Conservation (phyloP, 1,140 invertebrate species). For the Zaprionus capensis region DNA sequence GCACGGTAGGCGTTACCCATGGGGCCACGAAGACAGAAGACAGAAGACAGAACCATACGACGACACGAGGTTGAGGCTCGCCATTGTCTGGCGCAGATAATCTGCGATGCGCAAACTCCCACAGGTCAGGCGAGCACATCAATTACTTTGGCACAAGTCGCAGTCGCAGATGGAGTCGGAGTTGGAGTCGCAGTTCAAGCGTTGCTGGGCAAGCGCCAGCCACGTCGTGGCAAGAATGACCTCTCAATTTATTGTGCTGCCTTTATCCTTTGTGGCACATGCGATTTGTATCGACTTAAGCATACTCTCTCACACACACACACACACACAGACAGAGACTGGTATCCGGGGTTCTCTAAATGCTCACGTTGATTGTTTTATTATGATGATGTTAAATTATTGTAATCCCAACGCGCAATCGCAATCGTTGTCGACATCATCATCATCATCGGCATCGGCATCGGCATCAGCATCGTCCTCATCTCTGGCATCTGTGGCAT, state of each 20-base stretch:
- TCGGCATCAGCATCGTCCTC: constrained; percentile 27
- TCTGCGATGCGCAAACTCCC: constrained; percentile 84
- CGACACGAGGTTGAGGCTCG: constrained; percentile 71
- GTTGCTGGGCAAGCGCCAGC: constrained; percentile 43
- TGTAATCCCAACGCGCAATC: constrained; percentile 83
- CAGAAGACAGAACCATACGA: constrained; percentile 42
- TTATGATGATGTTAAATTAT: constrained; percentile 85
- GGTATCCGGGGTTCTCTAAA: constrained; percentile 36
- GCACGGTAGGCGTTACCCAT: constrained; percentile 66
- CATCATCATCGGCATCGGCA: constrained; percentile 64
- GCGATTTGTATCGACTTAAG: constrained; percentile 79
- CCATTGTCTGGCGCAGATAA: constrained; percentile 83
- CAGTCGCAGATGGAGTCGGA: constrained; percentile 33
- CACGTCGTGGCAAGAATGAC: constrained; percentile 75
- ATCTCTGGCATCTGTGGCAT: constrained; percentile 21
- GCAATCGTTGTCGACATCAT: constrained; percentile 83
- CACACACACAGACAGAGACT: neutral
- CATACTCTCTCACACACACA: constrained; percentile 45
- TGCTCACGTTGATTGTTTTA: constrained; percentile 84
- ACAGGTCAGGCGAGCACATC: constrained; percentile 83
- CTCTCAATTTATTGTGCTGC: constrained; percentile 84
- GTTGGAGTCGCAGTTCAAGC: constrained; percentile 12
- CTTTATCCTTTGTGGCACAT: constrained; percentile 81
- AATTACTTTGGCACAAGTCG: constrained; percentile 83
- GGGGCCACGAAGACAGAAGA: constrained; percentile 23